Base-by-base conservation (phyloP, 1,140 invertebrate species). In the Drosophila sp. region DNA sequence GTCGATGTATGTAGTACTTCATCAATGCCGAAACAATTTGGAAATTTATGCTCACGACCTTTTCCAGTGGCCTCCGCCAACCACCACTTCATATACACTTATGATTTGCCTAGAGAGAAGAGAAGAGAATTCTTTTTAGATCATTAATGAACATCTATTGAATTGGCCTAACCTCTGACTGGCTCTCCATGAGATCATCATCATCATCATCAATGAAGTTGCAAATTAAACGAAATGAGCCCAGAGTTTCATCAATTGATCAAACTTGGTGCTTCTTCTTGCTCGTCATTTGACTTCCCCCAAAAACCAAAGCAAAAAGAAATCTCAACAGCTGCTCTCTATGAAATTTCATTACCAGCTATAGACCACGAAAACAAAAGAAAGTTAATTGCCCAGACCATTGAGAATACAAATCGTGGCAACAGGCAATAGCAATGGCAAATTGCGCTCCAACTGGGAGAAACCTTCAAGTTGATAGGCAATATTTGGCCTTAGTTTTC, bases 1-100 rank as follows among this genome's bases (percentile, higher is more conserved):
- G 33, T 23, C 6, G 7, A 57, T 33, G 3, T 33, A 23, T 35
- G 30, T 35, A 25, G n/a, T 23, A 35, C 56, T 23, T 32, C 30
- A 58, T 35, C 33, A 58, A 58, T 66, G 66, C 79, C 74, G 67
- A 89, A 87, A 87, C 80, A 89, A 87, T 87, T 87, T 89, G 64
- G 60, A 87, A 87, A 87, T 87, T 84, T 89, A 87, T 89, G 80
- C 84, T 87, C 84, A 89, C 84, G 84, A 87, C 84, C 85, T 87
- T 89, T 84, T 38, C 60, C 55, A 63, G 65, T 71, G 67, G 70
- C 64, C 70, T 67, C 56, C 57, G 35, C 66, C 68, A 38, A 44
- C 72, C 44, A 60, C 30, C 56, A 7, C 30, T 41, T 47, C 50
- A 30, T 11, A 11, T 35, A 3, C 33, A 5, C 30, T 55, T 58